Evolutionary conservation across 2,113 vertebrate genomes (phyloP), one percentile per base, ranked within the genome.

Genomic region (Lynx canadensis): DNA sequence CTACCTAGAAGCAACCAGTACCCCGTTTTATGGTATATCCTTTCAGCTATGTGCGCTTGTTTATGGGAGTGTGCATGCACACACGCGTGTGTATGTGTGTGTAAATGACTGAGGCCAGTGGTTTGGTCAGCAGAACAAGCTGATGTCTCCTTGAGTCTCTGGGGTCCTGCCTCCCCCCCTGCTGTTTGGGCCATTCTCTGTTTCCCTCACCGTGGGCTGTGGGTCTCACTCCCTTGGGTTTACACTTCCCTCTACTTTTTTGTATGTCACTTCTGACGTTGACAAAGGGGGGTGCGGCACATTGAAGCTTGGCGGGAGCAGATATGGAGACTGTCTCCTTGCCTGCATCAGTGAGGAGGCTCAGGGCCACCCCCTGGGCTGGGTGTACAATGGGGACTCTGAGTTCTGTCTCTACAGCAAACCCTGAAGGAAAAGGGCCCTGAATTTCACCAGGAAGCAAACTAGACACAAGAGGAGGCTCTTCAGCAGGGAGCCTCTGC

Each of bases 171-270:
- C 38, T 65, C 63, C n/a, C 29, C n/a, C 15, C 73, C 25, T 18
- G 19, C 74, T 5, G 0, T 19, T 19, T 3, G 25, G n/a, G 55
- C 2, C 38, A 4, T 1, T 36, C 38, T 48, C 33, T 3, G 41
- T 33, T 13, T 45, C 27, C 19, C 33, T 5, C 8, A 31, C 1
- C 7, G 1, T 3, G 2, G 1, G 21, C 41, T 19, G 18, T 10
- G 38, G 9, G 36, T 19, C 27, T n/a, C 50, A 16, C 3, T 71
- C 36, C 27, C 66, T 78, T 19, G 0, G 9, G 21, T 55, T 23
- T 55, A 38, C 4, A 60, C 27, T 19, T 15, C 9, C 55, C 33
- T 84, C 71, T 50, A 1, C 4, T 16, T 63, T 36, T 41, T 52
- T 27, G 5, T 33, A 38, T 36, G 73, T 78, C 41, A 13, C 4